Evolutionary conservation across 2,113 vertebrate genomes (phyloP), one percentile per base, ranked within the genome.

Genomic region (Scalopus aquaticus): DNA sequence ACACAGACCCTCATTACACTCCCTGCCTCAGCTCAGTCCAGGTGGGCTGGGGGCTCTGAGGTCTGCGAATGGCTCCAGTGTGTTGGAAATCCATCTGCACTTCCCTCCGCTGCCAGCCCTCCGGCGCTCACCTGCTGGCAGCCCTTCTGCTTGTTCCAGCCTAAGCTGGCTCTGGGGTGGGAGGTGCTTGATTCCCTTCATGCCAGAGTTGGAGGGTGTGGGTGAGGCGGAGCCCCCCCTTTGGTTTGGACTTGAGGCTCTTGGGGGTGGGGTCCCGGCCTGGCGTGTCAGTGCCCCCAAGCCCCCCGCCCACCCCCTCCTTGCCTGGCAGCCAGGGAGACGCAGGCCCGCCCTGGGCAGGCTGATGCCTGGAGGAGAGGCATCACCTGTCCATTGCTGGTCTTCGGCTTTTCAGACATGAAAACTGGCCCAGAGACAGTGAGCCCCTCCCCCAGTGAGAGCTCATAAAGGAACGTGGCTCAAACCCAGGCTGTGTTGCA

Each of bases 1-100:
- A 1, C 0, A 0, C 1, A 20, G 39, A 1, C 22, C 37, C 39
- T 2, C 0, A 0, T 6, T 44, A 24, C 16, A 24, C 56, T 30
- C 76, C 8, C 28, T 5, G 46, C 26, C 51, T 73, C n/a, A 4
- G 30, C 64, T 26, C 15, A 10, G 42, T 20, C 46, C 88, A 9
- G 56, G 46, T 28, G 56, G 13, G 42, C 30, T 10, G 24, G 60
- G 17, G 9, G 19, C 65, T 26, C 37, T 3, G 35, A 26, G 30
- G 42, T 49, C 16, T 0, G 5, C 1, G 22, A 22, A 30, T 22
- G 37, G 22, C 60, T 17, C 26, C 2, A 32, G 28, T 0, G 0
- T 60, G 42, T 64, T 30, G 10, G 30, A 51, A 20, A 39, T 65
- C 80, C 39, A 2, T 28, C 37, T 58, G 15, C 24, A 2, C 28